Evolutionary conservation across 2,888 invertebrate species (phyloP).

Genomic region (Molanna angustata): DNA sequence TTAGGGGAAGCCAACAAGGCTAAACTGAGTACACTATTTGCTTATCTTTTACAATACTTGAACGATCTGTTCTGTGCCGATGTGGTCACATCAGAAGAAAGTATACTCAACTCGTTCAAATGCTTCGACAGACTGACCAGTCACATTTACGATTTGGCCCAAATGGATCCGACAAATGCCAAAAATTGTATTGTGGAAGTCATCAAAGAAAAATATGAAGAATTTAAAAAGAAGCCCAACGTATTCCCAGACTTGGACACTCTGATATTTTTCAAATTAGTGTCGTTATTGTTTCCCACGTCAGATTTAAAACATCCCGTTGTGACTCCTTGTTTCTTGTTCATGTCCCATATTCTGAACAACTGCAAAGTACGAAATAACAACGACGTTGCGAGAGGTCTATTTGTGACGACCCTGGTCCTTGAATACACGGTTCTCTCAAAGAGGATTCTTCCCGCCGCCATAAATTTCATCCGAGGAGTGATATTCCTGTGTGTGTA

Average conservation of each 20-base stretch:
- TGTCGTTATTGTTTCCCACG: conserved; percentile 79
- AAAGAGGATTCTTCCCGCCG: conserved; percentile 78
- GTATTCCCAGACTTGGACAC: conserved; percentile 65
- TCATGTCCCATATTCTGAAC: conserved; percentile 77
- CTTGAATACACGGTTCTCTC: conserved; percentile 78
- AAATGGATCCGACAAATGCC: conserved; percentile 66
- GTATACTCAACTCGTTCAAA: conserved; percentile 55
- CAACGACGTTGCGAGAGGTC: conserved; percentile 70
- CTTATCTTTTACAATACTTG: conserved; percentile 73
- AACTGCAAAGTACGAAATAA: conserved; percentile 61
- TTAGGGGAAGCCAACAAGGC: conserved; percentile 75
- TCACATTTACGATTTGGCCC: conserved; percentile 65
- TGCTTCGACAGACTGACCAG: conserved; percentile 58
- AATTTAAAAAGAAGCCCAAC: conserved; percentile 59
- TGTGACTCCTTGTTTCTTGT: conserved; percentile 79
- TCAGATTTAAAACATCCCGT: conserved; percentile 89
- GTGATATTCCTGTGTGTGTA: conserved; percentile 69
- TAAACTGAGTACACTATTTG: conserved; percentile 69
- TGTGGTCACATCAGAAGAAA: conserved; percentile 38
- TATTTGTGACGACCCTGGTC: conserved; percentile 70
- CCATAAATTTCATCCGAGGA: conserved; percentile 75
- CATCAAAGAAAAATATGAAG: conserved; percentile 68
- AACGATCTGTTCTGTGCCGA: conserved; percentile 60
- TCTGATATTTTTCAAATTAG: conserved; percentile 77
- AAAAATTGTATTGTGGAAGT: conserved; percentile 66